Evolutionary conservation across 2,888 invertebrate genomes (phyloP), one percentile per base, ranked within the genome.

Genomic region (Onthophagus sagittarius): DNA sequence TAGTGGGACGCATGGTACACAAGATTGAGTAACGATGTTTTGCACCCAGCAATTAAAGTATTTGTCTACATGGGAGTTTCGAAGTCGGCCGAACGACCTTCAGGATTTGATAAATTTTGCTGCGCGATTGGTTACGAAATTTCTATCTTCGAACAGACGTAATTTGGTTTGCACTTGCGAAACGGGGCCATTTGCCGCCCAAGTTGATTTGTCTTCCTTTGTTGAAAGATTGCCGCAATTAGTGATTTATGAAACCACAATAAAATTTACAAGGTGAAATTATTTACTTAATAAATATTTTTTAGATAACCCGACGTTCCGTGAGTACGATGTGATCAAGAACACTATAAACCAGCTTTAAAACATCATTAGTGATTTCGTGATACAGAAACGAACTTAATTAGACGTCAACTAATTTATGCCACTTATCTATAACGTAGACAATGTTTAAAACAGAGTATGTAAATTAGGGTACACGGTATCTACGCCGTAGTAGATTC

Each of bases 21-120:
- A 11, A 53, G 39, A 31, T 32, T 7, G 67, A 31, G 67, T n/a
- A 31, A 31, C 15, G 67, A 67, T 7, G 67, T 13, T 14, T 7
- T 67, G 11, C 3, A 67, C 31, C 23, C 9, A 6, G 31, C 32
- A 67, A 67, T 67, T 67, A 67, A 67, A 67, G 67, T 67, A 67
- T 67, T 67, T 67, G 67, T 67, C 67, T 67, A 67, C 31, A 23
- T 5, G 7, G 64, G 64, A 13, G 11, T 23, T 67, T 67, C 23
- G n/a, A 32, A 67, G n/a, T n/a, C 31, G 11, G 9, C 11, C 15
- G 5, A 63, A 63, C 63, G 67, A 32, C 67, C 67, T 67, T 67
- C 67, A 32, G 32, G 67, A 53, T 53, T 23, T 53, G 39, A 53
- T 53, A 53, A 53, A 53, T 53, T 53, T 53, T 53, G 39, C 23